Percentiles rank a stretch among this genome's conserved stretches.
These are phyloP conservation scores for Gnatocerus cornutus DNA, from an alignment of 2,888 invertebrate species.

Conservation along the genomic window DNA sequence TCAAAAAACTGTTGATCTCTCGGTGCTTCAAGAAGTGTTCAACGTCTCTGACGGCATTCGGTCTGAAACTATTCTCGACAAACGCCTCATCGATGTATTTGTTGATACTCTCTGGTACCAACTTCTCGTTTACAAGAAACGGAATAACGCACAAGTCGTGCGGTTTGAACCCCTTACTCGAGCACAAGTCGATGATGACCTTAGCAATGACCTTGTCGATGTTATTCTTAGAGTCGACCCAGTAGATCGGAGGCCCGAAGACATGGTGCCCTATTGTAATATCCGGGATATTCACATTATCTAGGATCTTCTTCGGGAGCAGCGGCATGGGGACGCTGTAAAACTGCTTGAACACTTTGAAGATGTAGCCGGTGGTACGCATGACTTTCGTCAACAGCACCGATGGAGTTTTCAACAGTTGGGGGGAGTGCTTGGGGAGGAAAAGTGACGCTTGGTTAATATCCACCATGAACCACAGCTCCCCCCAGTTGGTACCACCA, in stretches of 20 bases:
- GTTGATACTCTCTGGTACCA: slow-evolving; percentile 62
- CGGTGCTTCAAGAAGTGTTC: slow-evolving; percentile 63
- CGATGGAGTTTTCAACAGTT: slow-evolving; percentile 63
- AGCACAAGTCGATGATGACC: slow-evolving; percentile 65
- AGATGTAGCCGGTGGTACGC: slow-evolving; percentile 65
- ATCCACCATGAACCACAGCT: slow-evolving; percentile 68
- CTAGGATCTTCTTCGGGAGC: slow-evolving; percentile 56
- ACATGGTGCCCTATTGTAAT: slow-evolving; percentile 63
- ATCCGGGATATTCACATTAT: slow-evolving; percentile 57
- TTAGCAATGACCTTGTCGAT: slow-evolving; percentile 57
- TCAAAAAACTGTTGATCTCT: slow-evolving; percentile 63
- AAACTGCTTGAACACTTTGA: slow-evolving; percentile 65
- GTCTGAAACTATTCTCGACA: slow-evolving; percentile 65
- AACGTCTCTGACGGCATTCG: slow-evolving; percentile 63
- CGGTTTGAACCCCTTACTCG: slow-evolving; percentile 67
- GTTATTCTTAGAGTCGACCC: slow-evolving; percentile 60
- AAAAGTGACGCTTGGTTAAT: slow-evolving; percentile 67
- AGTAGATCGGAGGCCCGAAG: slow-evolving; percentile 65
- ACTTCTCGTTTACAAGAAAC: slow-evolving; percentile 62
- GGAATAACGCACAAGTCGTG: slow-evolving; percentile 67
- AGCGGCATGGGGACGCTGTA: slow-evolving; percentile 63
- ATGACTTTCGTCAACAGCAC: slow-evolving; percentile 65
- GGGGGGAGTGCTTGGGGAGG: slow-evolving; percentile 65
- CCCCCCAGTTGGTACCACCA: slow-evolving; percentile 60
- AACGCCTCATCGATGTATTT: slow-evolving; percentile 63